These are phyloP conservation scores for Panagrolaimus sp. DNA, from an alignment of 1,140 invertebrate species.

Conservation along the genomic window DNA sequence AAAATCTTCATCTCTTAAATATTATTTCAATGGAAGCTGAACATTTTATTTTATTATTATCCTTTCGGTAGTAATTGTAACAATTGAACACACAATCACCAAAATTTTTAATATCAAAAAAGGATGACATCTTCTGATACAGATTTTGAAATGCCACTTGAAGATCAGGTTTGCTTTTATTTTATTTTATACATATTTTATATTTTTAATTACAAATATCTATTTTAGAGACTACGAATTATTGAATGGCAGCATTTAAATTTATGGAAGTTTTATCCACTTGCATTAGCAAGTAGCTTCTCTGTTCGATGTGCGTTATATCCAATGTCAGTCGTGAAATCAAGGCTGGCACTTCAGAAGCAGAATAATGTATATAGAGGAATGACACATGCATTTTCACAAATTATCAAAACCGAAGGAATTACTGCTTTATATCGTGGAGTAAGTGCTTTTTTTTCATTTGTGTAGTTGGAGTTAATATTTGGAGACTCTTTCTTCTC, in stretches of 20 bases:
- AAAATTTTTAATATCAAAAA: slow-evolving; percentile 17
- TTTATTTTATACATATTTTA: no score
- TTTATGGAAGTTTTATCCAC: slow-evolving; percentile 76
- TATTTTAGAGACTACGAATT: slow-evolving; percentile 41
- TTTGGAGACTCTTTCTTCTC: no score
- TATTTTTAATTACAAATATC: background rate
- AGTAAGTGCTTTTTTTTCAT: no score
- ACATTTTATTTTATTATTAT: no score
- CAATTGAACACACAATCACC: no score
- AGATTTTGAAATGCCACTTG: slow-evolving; percentile 23
- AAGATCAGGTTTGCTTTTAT: slow-evolving; percentile 14
- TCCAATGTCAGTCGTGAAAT: slow-evolving; percentile 90
- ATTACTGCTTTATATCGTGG: slow-evolving; percentile 76
- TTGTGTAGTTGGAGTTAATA: no score
- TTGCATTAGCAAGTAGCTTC: slow-evolving; percentile 81
- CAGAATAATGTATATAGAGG: slow-evolving; percentile 43
- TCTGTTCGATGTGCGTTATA: slow-evolving; percentile 81
- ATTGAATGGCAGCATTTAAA: slow-evolving; percentile 99
- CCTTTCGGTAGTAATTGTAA: no score
- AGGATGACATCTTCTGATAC: slow-evolving; percentile 36
- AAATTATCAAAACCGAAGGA: slow-evolving; percentile 82
- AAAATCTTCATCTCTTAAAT: no score
- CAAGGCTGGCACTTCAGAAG: slow-evolving; percentile 72
- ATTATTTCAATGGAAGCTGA: no score
- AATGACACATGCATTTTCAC: slow-evolving; percentile 74